phyloP scores from a whole-genome alignment of 1,140 invertebrate genomes.

The Thalassaphorura encarpata region DNA sequence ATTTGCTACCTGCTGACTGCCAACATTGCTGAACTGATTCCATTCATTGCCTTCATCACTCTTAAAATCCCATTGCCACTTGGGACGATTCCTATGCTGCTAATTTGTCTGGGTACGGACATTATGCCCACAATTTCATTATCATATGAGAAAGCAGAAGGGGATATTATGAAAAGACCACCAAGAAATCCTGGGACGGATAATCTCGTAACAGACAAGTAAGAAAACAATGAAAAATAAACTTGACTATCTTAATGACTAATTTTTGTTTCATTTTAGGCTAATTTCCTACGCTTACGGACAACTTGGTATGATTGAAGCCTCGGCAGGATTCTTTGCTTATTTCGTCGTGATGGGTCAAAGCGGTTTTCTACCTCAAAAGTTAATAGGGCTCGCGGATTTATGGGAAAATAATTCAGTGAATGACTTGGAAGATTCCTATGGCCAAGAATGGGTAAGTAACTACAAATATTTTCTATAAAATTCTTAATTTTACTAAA shows the following conservation, averaged over 20 bases:
- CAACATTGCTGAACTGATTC: constrained; percentile 57
- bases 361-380: constrained; percentile 45
- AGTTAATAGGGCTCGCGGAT: constrained; percentile 34
- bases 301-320: constrained; percentile 42
- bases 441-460: constrained; percentile 27
- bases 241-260: too few species aligned
- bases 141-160: constrained; percentile 95
- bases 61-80: constrained; percentile 42
- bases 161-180: constrained; percentile 98
- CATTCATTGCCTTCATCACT: constrained; percentile 47
- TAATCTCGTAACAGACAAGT: constrained; percentile 99
- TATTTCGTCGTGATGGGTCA: constrained; percentile 47
- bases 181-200: constrained; percentile 90
- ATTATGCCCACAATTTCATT: constrained; percentile 98
- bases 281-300: constrained; percentile 35
- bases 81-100: constrained; percentile 49
- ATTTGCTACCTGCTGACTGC: constrained; percentile 56
- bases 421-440: constrained; percentile 24
- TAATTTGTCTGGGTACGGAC: constrained; percentile 99
- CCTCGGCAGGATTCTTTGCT: constrained; percentile 42
- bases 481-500: too few species aligned
- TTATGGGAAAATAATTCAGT: constrained; percentile 15
- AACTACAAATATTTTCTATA: too few species aligned
- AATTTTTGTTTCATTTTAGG: constrained; percentile 34
- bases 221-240: constrained; percentile 33